Conservation (phyloP, 2,797 vertebrate genomes). For the Notoglanidium macrostoma region DNA sequence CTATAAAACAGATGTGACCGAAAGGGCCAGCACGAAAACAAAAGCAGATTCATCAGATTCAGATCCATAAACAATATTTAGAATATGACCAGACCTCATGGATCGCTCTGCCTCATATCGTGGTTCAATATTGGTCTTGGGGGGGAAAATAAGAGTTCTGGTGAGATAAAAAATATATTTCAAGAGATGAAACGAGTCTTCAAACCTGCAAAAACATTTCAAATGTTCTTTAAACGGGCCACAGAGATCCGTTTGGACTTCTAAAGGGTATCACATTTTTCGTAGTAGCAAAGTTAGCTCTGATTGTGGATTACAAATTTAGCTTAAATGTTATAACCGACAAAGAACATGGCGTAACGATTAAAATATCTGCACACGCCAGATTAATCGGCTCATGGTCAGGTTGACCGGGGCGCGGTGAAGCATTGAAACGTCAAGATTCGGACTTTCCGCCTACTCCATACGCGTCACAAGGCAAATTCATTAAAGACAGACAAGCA, state of each 20-base stretch:
- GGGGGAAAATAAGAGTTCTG: not conserved
- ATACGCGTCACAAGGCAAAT: not conserved
- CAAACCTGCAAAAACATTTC: not conserved
- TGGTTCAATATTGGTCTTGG: not conserved
- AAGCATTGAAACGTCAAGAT: not conserved
- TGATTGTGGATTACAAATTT: not conserved
- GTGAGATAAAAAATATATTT: not conserved
- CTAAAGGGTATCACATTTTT: not conserved
- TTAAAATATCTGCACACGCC: not conserved
- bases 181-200: not conserved
- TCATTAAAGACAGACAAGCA: not conserved
- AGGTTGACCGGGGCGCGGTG: not conserved
- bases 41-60: constrained; percentile 18
- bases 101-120: not conserved
- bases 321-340: not conserved
- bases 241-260: not conserved
- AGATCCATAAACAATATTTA: constrained; percentile 20
- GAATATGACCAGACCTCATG: not conserved
- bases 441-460: too few relatives aligned
- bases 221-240: not conserved
- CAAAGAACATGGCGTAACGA: not conserved
- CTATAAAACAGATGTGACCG: constrained; percentile 37
- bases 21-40: not conserved
- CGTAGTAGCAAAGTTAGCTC: not conserved
- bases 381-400: not conserved